Evolutionary conservation across 2,888 invertebrate species (phyloP), one percentile per base, ranked within the genome.

Genomic region (Drosophila fulvimacula): DNA sequence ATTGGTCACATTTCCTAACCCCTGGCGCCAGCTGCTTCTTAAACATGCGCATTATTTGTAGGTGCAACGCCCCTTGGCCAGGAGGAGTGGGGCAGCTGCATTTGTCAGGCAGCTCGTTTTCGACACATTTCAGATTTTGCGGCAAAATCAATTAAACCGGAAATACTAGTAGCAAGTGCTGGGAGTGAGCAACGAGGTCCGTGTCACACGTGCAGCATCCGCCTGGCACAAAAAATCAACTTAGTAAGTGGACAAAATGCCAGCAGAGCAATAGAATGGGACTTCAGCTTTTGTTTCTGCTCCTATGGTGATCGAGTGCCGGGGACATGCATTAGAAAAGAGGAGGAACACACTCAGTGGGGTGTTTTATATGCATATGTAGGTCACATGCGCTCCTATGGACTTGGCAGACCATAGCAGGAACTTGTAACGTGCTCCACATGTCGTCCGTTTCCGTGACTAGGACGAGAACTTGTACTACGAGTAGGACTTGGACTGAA

Each of bases 131-230:
- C 79, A 89, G 79, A 87, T 86, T 90, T 87, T 84, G 86, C 81
- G 87, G 90, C 69, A 84, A 88, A 90, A 89, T 90, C 89, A 90
- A 90, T 90, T 90, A 89, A 90, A 81, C 78, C 88, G 89, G 87
- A 89, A 87, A 89, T 82, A 86, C 84, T 78, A 82, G 82, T 78
- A 69, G 73, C 79, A 62, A 52, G 68, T 60, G 61, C 51, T 55
- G 48, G 41, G 67, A 42, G 53, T 59, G 62, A 41, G 46, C 44
- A 57, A 39, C 63, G 60, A 64, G 41, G 49, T n/a, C 59, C 48
- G 58, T 57, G 69, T 49, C 76, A 78, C 83, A 85, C 85, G 80
- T 82, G 84, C 74, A 64, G 73, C 76, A 79, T 76, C 87, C 81
- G 84, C 58, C 77, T 77, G 81, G 76, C 70, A 77, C 72, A 79